A percentile compares a stretch with the other conserved stretches of the same genome.
Conservation (phyloP, 2,888 invertebrate species). For the Stenichneumon culpator region DNA sequence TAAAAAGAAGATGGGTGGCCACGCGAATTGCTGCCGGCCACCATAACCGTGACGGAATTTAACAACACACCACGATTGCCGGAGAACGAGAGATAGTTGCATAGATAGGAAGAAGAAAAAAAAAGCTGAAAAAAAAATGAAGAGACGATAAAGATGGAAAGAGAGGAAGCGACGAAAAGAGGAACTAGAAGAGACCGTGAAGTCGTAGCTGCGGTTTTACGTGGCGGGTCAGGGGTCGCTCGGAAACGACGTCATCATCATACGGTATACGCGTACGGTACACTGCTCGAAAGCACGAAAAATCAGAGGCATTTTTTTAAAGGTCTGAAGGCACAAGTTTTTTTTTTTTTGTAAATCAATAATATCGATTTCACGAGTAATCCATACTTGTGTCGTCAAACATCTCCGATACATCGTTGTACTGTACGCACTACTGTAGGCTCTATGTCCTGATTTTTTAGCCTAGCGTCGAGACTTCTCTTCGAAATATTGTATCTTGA, state of each 20-base stretch:
- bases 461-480: background rate
- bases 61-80: constrained; percentile 63
- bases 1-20: constrained; percentile 71
- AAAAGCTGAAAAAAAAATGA: background rate
- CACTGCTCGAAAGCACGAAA: constrained; percentile 13
- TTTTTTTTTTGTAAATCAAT: background rate
- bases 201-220: constrained; percentile 58
- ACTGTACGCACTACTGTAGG: background rate
- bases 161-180: constrained; percentile 38
- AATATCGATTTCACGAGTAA: background rate
- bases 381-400: background rate
- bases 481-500: background rate
- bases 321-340: background rate
- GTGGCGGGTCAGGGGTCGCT: constrained; percentile 62
- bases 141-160: constrained; percentile 15
- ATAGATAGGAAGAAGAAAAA: constrained; percentile 36
- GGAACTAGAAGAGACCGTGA: constrained; percentile 24
- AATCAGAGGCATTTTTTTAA: background rate
- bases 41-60: constrained; percentile 67
- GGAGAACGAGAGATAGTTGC: constrained; percentile 59
- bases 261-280: constrained; percentile 43
- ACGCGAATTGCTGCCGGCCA: constrained; percentile 56
- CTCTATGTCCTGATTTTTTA: background rate
- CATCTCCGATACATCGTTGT: background rate
- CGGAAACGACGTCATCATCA: constrained; percentile 56